A percentile compares a stretch with the other conserved stretches of the same genome.
Evolutionary conservation across 1,140 invertebrate species (phyloP).

Genomic region (Saxidomus purpurata): DNA sequence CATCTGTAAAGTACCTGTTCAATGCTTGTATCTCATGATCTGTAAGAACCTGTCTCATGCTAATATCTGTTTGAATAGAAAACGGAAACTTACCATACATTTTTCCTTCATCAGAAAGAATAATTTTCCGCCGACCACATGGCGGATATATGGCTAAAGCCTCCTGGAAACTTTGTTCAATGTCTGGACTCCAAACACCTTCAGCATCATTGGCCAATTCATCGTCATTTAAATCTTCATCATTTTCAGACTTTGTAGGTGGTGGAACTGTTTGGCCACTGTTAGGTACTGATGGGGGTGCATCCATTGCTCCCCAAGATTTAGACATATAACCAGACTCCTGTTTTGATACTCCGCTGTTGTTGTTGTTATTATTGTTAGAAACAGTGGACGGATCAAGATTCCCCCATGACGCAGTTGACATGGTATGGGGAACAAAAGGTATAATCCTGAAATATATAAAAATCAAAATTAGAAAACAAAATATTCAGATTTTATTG

Average conservation of each 20-base stretch:
- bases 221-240: conserved; percentile 74
- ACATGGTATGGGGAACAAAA: conserved; percentile 67
- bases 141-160: conserved; percentile 99
- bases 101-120: conserved; percentile 99
- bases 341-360: conserved; percentile 58
- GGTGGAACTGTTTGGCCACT: conserved; percentile 18
- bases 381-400: conserved; percentile 49
- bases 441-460: conserved; percentile 60
- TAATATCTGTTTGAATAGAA: too few relatives aligned
- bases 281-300: conserved; percentile 29
- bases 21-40: too few relatives aligned
- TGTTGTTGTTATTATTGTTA: conserved; percentile 57
- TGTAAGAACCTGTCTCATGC: too few relatives aligned
- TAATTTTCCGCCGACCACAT: conserved; percentile 99
- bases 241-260: conserved; percentile 73
- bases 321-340: conserved; percentile 75
- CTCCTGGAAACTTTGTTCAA: conserved; percentile 99
- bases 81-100: conserved; percentile 99
- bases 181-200: conserved; percentile 99
- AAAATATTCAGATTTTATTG: too few relatives aligned
- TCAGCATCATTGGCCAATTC: conserved; percentile 93
- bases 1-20: too few relatives aligned
- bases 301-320: conserved; percentile 76
- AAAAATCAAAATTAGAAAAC: neutral
- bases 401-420: conserved; percentile 62